These are phyloP conservation scores for Tiphia femorata DNA, from an alignment of 2,888 invertebrate genomes.

Conservation along the genomic window DNA sequence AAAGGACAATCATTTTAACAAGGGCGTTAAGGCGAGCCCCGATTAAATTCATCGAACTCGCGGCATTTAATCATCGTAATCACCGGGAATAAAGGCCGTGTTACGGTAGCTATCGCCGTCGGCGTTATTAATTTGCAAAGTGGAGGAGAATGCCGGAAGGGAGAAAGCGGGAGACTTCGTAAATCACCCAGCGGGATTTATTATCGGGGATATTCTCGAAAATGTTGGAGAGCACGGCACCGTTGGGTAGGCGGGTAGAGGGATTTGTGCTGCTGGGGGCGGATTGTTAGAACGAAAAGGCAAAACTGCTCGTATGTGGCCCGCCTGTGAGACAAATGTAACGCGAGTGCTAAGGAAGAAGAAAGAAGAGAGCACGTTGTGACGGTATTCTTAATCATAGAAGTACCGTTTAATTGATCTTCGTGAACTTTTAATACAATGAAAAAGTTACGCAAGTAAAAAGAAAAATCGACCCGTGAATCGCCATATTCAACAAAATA, in stretches of 20 bases:
- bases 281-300: slow-evolving; percentile 13
- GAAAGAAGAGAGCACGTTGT: too few species aligned
- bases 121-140: slow-evolving; percentile 36
- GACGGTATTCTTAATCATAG: too few species aligned
- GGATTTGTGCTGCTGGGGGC: slow-evolving; percentile 3
- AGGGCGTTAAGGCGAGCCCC: too few species aligned
- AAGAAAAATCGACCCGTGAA: too few species aligned
- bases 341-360: too few species aligned
- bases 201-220: slow-evolving; percentile 34
- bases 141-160: neutral
- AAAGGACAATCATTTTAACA: slow-evolving; percentile 3
- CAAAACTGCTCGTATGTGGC: too few species aligned
- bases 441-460: too few species aligned
- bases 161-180: slow-evolving; percentile 19
- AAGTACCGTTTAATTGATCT: too few species aligned
- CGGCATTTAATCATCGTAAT: slow-evolving; percentile 24
- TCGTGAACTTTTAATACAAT: too few species aligned
- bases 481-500: too few species aligned
- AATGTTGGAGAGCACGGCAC: slow-evolving; percentile 16
- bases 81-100: slow-evolving; percentile 11
- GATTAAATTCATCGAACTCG: too few species aligned
- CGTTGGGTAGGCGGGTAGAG: slow-evolving; percentile 15
- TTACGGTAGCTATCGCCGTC: slow-evolving; percentile 25
- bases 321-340: too few species aligned
- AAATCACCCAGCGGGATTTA: slow-evolving; percentile 37